Evolutionary conservation across 2,113 vertebrate genomes (phyloP).

Genomic region (Potamarius usumacintae): DNA sequence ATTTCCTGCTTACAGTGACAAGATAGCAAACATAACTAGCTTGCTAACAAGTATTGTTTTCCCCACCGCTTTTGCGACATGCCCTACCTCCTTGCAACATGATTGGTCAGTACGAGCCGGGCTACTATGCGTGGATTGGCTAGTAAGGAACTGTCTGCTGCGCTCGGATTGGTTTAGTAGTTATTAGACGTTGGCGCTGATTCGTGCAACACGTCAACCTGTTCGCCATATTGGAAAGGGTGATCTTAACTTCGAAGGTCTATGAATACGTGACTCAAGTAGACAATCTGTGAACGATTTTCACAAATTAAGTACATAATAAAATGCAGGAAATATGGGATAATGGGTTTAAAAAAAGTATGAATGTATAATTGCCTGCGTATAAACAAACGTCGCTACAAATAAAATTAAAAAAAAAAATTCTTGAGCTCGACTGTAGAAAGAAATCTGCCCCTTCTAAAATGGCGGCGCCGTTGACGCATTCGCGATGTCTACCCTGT

Average conservation of each 20-base stretch:
- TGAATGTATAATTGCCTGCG: background rate
- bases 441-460: background rate
- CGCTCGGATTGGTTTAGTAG: background rate
- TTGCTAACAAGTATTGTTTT: background rate
- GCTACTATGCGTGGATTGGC: background rate
- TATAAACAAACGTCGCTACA: background rate
- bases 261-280: background rate
- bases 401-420: background rate
- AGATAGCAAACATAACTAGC: background rate
- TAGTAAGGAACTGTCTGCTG: background rate
- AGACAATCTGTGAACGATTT: no score
- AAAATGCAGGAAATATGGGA: no score
- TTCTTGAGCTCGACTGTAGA: background rate
- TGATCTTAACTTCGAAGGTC: background rate
- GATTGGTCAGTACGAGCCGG: background rate
- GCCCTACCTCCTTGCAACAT: background rate
- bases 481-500: background rate
- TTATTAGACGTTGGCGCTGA: background rate
- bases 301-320: background rate
- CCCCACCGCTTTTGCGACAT: background rate
- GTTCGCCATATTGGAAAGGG: constrained; percentile 9
- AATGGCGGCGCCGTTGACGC: background rate
- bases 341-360: no score
- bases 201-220: background rate
- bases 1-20: background rate